Evolutionary conservation across 2,113 vertebrate genomes (phyloP).

Genomic region (Platysternon megacephalum): DNA sequence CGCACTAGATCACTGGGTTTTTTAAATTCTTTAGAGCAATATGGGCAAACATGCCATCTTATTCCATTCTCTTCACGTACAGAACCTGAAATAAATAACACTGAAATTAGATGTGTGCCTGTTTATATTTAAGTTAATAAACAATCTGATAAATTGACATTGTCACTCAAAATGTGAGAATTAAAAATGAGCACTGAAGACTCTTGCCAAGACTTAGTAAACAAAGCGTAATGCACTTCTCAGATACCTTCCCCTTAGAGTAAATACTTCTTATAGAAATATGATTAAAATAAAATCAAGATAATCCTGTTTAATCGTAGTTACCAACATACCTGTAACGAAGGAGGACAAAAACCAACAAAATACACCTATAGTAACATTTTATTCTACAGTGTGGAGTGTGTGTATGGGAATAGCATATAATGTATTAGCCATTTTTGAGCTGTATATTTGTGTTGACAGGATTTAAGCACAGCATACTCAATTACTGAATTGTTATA

Average conservation of each 20-base stretch:
- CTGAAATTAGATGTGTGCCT: background rate
- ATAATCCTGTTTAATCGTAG: background rate
- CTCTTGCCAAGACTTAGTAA: background rate
- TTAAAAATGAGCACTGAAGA: background rate
- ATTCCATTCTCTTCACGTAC: conserved; percentile 95
- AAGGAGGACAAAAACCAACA: background rate
- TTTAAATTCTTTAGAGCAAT: conserved; percentile 97
- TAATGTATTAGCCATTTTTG: background rate
- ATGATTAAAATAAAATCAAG: background rate
- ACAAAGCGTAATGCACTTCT: background rate
- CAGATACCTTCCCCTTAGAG: background rate
- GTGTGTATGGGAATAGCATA: background rate
- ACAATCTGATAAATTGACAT: background rate
- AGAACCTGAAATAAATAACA: conserved; percentile 83
- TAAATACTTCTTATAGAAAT: background rate
- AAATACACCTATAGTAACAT: background rate
- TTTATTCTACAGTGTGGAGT: background rate
- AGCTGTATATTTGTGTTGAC: no score
- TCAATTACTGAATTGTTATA: background rate
- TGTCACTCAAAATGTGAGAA: background rate
- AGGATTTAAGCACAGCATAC: background rate
- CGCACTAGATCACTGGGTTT: conserved; percentile 98
- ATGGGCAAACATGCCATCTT: conserved; percentile 96
- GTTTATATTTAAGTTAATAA: background rate
- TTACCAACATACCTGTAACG: background rate